Percentiles rank a stretch among this genome's conserved stretches.
Evolutionary conservation across 2,113 vertebrate genomes (phyloP).

Genomic region (Lophius piscatorius): DNA sequence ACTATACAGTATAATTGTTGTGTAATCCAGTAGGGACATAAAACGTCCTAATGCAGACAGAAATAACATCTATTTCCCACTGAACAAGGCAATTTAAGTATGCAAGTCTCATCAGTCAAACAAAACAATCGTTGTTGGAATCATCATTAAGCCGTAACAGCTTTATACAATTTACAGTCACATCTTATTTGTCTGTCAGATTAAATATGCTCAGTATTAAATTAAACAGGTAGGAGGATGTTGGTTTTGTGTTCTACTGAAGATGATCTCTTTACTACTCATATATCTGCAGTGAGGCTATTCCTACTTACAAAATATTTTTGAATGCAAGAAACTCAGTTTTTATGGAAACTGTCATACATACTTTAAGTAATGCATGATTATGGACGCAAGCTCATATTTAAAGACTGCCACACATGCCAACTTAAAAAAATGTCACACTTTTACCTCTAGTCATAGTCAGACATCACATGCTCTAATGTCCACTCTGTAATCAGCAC

Average conservation of each 20-base stretch:
- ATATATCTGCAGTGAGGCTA: no score
- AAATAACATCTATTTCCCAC: no score
- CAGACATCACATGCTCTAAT: constrained; percentile 25
- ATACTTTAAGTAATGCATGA: no score
- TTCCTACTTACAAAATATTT: neutral
- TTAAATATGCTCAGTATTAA: constrained; percentile 5
- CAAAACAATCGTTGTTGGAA: neutral
- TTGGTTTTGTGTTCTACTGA: constrained; percentile 7
- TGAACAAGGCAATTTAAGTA: no score
- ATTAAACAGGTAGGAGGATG: neutral
- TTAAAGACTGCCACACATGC: constrained; percentile 3
- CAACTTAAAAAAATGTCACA: constrained; percentile 28
- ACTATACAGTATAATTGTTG: neutral
- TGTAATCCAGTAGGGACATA: no score
- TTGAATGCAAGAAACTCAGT: neutral
- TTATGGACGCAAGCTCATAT: no score
- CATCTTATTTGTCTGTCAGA: constrained; percentile 11
- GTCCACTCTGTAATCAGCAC: constrained; percentile 24
- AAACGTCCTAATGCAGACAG: no score
- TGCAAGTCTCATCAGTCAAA: constrained; percentile 1
- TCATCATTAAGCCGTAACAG: neutral
- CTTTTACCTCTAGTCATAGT: constrained; percentile 22
- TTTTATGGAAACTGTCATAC: neutral
- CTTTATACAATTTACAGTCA: neutral
- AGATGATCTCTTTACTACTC: neutral